Conservation (phyloP, 2,797 vertebrate genomes). For the Tamandua tetradactyla region DNA sequence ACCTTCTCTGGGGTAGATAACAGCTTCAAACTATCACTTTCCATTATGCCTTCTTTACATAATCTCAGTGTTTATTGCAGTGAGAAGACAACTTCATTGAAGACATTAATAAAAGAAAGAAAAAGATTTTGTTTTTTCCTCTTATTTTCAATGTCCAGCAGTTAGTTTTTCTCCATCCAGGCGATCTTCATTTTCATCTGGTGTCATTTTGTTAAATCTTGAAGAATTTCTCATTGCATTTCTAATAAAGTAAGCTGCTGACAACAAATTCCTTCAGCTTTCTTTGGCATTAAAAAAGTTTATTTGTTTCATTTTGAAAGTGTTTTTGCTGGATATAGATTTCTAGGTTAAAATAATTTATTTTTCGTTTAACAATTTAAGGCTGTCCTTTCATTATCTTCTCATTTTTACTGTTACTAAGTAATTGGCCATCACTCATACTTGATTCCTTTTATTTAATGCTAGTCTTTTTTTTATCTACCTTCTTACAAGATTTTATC, state of each 20-base stretch:
- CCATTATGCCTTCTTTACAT: too few species aligned
- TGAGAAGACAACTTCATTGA: too few species aligned
- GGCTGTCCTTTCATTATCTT: not conserved
- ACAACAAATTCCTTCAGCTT: not conserved
- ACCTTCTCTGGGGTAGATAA: too few species aligned
- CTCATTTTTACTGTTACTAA: not conserved
- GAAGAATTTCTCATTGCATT: not conserved
- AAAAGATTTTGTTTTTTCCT: too few species aligned
- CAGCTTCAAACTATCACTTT: too few species aligned
- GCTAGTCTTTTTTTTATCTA: not conserved
- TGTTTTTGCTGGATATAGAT: not conserved
- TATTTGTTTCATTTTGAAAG: not conserved
- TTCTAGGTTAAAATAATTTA: not conserved
- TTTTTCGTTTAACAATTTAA: not conserved
- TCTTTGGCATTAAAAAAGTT: not conserved
- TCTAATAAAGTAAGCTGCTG: not conserved
- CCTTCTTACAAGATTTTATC: not conserved
- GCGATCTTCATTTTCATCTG: not conserved
- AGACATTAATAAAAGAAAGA: too few species aligned
- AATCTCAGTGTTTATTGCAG: too few species aligned
- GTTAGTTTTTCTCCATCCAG: not conserved
- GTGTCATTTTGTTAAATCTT: not conserved
- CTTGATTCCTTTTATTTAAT: not conserved
- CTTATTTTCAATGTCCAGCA: too few species aligned
- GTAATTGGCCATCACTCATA: not conserved